Evolutionary conservation across 2,888 invertebrate genomes (phyloP).

Genomic region (Epirrhoe alternata): DNA sequence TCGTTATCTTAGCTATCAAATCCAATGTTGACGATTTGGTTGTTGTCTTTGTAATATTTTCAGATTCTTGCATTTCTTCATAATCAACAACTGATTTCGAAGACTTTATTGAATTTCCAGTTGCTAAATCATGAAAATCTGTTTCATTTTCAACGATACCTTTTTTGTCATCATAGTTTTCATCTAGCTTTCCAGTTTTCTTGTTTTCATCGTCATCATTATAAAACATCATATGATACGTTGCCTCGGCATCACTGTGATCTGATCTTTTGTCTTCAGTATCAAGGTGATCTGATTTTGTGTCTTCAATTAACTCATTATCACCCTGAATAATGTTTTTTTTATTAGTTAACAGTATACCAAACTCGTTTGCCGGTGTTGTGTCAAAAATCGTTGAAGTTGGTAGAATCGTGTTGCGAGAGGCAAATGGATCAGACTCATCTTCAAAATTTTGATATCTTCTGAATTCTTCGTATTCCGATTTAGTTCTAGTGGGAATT

Average conservation of each 20-base stretch:
- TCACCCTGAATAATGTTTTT: constrained; percentile 25
- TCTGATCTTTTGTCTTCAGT: constrained; percentile 43
- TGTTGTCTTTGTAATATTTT: constrained; percentile 8
- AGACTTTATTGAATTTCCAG: constrained; percentile 5
- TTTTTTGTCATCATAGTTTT: constrained; percentile 51
- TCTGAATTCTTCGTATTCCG: constrained; percentile 35
- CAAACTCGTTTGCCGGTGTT: constrained; percentile 40
- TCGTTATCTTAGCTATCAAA: constrained; percentile 10
- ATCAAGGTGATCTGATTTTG: constrained; percentile 51
- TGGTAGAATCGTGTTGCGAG: constrained; percentile 43
- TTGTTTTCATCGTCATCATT: constrained; percentile 55
- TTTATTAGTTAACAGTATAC: constrained; percentile 27
- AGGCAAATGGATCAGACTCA: constrained; percentile 40
- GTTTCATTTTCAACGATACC: constrained; percentile 23
- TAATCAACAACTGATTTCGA: not conserved
- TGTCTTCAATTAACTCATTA: constrained; percentile 36
- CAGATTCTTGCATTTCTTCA: constrained; percentile 22
- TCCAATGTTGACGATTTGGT: constrained; percentile 1
- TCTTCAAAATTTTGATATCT: constrained; percentile 50
- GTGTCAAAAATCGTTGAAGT: constrained; percentile 39
- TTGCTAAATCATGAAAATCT: constrained; percentile 3
- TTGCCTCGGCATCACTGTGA: constrained; percentile 54
- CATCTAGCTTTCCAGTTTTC: constrained; percentile 44
- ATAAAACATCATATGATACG: constrained; percentile 64
- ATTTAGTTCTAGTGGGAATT: constrained; percentile 54